These are phyloP conservation scores for Anguilla pacifica DNA, from an alignment of 2,797 vertebrate genomes.

Conservation along the genomic window DNA sequence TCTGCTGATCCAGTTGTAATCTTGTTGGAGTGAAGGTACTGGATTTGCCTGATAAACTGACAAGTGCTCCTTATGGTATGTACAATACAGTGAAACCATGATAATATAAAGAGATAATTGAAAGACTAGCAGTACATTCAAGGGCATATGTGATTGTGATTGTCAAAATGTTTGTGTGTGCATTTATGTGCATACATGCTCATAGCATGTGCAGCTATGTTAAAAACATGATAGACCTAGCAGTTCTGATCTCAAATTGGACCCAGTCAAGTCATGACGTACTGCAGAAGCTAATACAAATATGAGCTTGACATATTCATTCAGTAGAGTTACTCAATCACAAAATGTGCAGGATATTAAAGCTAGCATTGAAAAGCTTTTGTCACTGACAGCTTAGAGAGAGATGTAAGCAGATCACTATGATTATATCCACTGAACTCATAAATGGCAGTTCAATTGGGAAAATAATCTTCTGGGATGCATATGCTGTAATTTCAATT, in stretches of 20 bases:
- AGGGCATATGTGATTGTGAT: too few species aligned
- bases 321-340: not conserved
- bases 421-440: conserved; percentile 29
- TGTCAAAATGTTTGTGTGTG: not conserved
- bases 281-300: not conserved
- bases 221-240: not conserved
- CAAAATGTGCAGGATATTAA: not conserved
- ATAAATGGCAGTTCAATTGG: conserved; percentile 28
- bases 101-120: not conserved
- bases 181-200: not conserved
- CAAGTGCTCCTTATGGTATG: not conserved
- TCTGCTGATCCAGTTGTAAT: not conserved
- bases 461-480: not conserved
- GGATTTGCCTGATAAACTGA: not conserved
- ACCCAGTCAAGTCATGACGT: not conserved
- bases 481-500: not conserved
- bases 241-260: not conserved
- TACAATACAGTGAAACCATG: not conserved
- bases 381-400: conserved; percentile 23
- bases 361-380: conserved; percentile 31
- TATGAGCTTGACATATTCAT: not conserved
- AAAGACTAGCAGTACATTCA: not conserved
- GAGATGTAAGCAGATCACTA: conserved; percentile 24
- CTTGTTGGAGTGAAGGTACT: not conserved
- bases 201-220: not conserved